Conservation (phyloP, 2,113 vertebrate species). For the Notothenia rossii region DNA sequence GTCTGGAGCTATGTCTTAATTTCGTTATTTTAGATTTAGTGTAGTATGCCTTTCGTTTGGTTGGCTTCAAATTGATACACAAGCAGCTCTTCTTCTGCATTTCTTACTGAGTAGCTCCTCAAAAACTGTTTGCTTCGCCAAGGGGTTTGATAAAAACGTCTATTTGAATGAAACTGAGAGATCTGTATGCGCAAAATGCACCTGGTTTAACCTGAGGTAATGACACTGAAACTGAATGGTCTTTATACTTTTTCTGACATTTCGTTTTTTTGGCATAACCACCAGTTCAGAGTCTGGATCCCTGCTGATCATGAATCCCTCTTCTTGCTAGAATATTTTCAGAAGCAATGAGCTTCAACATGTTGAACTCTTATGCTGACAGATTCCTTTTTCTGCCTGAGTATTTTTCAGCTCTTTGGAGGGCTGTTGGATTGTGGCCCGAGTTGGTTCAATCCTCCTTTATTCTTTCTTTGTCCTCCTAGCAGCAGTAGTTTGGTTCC, state of each 20-base stretch:
- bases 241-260: background rate
- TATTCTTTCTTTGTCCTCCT: constrained; percentile 3
- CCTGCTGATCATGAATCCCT: constrained; percentile 11
- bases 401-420: constrained; percentile 26
- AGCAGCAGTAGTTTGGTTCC: constrained; percentile 62
- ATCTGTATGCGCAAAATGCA: too few species aligned
- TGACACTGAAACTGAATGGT: too few species aligned
- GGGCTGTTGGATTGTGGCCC: constrained; percentile 16
- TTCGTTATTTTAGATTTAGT: too few species aligned
- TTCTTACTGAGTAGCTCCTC: too few species aligned
- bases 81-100: too few species aligned
- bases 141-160: too few species aligned
- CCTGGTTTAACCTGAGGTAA: too few species aligned
- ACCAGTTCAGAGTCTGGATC: background rate
- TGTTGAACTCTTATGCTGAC: constrained; percentile 4
- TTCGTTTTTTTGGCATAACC: background rate
- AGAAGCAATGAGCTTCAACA: constrained; percentile 23
- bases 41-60: too few species aligned
- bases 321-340: constrained; percentile 8
- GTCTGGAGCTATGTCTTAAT: too few species aligned
- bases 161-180: too few species aligned
- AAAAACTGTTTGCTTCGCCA: too few species aligned
- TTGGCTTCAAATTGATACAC: too few species aligned
- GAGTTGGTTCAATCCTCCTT: background rate
- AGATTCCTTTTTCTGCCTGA: constrained; percentile 1